These are phyloP conservation scores for Mythimna lalbum DNA, from an alignment of 2,888 invertebrate species.

Conservation along the genomic window DNA sequence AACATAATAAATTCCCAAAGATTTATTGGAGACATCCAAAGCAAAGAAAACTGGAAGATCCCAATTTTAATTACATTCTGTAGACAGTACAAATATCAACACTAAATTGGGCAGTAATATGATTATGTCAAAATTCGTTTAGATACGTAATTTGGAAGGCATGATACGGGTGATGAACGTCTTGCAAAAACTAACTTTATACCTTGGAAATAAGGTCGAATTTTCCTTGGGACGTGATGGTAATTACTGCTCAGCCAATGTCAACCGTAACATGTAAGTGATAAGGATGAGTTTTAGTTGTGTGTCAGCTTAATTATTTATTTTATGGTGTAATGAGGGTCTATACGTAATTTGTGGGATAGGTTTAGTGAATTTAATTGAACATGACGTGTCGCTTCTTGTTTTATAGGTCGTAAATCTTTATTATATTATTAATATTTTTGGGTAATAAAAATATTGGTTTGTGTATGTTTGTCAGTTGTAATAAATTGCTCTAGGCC, in stretches of 20 bases:
- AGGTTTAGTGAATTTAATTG: constrained; percentile 58
- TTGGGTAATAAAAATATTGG: constrained; percentile 34
- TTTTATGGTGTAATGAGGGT: constrained; percentile 62
- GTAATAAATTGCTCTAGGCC: background rate
- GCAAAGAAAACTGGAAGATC: constrained; percentile 22
- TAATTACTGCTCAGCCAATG: background rate
- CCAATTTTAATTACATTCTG: constrained; percentile 40
- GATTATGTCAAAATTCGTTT: constrained; percentile 58
- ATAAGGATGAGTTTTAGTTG: constrained; percentile 22
- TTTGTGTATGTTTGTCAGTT: background rate
- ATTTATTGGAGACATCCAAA: constrained; percentile 1
- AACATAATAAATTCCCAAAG: background rate
- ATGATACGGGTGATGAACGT: constrained; percentile 45
- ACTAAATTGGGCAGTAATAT: constrained; percentile 51
- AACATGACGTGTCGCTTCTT: constrained; percentile 44
- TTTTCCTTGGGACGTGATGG: background rate
- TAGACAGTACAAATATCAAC: constrained; percentile 50
- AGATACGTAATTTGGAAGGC: constrained; percentile 46
- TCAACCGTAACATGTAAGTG: accelerated
- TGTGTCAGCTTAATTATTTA: constrained; percentile 40
- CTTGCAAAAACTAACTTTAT: constrained; percentile 21
- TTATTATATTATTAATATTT: constrained; percentile 44
- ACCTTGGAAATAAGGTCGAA: accelerated
- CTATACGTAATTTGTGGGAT: constrained; percentile 47
- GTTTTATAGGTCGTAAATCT: constrained; percentile 45